Evolutionary conservation across 2,797 vertebrate species (phyloP).

Genomic region (Eidolon dupreanum): DNA sequence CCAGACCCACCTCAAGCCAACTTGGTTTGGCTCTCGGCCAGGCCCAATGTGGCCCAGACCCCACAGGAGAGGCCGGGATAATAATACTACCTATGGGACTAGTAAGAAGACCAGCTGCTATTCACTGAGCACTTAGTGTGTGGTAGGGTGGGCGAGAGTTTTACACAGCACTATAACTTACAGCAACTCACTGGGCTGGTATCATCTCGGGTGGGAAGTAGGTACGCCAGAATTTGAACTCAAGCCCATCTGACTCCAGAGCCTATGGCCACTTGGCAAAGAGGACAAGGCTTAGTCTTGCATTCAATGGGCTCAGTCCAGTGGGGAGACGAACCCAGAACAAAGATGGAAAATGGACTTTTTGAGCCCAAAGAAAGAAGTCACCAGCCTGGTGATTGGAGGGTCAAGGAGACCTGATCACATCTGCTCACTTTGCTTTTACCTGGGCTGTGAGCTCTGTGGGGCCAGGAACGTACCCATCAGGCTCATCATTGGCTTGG

Average conservation of each 20-base stretch:
- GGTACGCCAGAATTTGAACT: not conserved
- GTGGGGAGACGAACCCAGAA: not conserved
- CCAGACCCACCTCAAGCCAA: not conserved
- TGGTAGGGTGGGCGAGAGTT: not conserved
- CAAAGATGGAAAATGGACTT: not conserved
- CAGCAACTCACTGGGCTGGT: too few species aligned
- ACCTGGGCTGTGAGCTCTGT: not conserved
- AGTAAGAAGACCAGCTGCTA: not conserved
- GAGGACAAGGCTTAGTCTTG: not conserved
- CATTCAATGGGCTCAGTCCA: not conserved
- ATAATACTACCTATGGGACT: not conserved
- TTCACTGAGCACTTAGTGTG: not conserved
- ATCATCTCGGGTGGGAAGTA: not conserved
- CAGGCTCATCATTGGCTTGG: not conserved
- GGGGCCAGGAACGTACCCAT: not conserved
- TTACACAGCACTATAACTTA: not conserved
- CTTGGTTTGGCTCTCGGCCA: not conserved
- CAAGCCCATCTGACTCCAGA: not conserved
- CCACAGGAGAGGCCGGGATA: not conserved
- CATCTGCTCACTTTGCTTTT: not conserved
- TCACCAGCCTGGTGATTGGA: not conserved
- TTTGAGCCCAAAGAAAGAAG: not conserved
- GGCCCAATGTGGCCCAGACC: not conserved
- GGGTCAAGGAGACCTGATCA: too few species aligned
- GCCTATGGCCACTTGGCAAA: not conserved